A percentile compares a stretch with the other conserved stretches of the same genome.
phyloP scores from a whole-genome alignment of 2,888 invertebrate genomes.

The Drosophila macrospina region DNA sequence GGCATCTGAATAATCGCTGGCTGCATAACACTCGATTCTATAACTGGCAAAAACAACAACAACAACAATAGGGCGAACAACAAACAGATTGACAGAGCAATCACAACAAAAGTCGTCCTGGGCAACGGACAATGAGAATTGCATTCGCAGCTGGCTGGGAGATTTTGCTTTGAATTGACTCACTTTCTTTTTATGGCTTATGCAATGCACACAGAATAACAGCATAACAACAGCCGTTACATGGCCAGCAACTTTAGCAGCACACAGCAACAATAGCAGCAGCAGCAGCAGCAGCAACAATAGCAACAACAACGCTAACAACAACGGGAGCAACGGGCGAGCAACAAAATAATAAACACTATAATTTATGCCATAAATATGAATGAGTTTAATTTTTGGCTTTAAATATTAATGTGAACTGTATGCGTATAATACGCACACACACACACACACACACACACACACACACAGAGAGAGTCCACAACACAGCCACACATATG shows the following conservation, averaged over 20 bases:
- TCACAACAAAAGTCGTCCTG: constrained; percentile 11
- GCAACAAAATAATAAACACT: constrained; percentile 36
- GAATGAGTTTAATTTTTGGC: constrained; percentile 41
- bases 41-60: constrained; percentile 10
- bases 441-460: constrained; percentile 2
- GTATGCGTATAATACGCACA: constrained; percentile 17
- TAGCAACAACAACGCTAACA: constrained; percentile 9
- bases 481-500: no score
- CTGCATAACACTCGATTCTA: constrained; percentile 23
- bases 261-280: constrained; percentile 8
- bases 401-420: constrained; percentile 49
- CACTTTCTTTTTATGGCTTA: constrained; percentile 26
- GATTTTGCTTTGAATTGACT: constrained; percentile 14
- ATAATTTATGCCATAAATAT: constrained; percentile 54
- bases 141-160: constrained; percentile 12
- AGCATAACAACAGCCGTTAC: constrained; percentile 5
- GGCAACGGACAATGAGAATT: constrained; percentile 13
- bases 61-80: constrained; percentile 4
- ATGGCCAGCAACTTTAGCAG: constrained; percentile 3
- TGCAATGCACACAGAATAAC: constrained; percentile 9
- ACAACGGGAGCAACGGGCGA: constrained; percentile 5
- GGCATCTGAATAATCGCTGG: constrained; percentile 27
- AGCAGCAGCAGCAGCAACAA: constrained; percentile 21
- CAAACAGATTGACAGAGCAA: constrained; percentile 19
- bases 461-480: not conserved